Evolutionary conservation across 2,797 vertebrate genomes (phyloP).

Genomic region (Enteromius paludinosus): DNA sequence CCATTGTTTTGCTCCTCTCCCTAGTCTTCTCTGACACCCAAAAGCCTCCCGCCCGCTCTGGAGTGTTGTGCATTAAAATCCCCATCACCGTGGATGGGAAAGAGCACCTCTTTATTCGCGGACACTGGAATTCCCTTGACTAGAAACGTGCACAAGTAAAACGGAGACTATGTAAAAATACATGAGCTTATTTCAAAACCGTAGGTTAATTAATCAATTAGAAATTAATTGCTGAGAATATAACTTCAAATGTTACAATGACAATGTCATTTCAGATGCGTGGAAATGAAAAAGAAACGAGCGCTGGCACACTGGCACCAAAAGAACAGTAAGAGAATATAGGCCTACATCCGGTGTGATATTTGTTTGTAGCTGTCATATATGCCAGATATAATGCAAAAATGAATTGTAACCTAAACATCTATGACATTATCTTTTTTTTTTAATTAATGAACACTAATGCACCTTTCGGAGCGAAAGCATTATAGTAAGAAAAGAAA

Average conservation of each 20-base stretch:
- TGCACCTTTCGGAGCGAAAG: not conserved
- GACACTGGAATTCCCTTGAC: not conserved
- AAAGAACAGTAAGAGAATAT: not conserved
- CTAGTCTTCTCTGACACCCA: not conserved
- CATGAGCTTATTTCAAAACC: not conserved
- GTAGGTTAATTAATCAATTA: not conserved
- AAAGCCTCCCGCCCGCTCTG: not conserved
- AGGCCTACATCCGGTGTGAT: not conserved
- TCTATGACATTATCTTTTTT: not conserved
- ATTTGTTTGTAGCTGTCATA: not conserved
- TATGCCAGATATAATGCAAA: not conserved
- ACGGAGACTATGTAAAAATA: not conserved
- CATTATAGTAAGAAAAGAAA: not conserved
- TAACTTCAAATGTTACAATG: not conserved
- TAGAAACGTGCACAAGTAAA: not conserved
- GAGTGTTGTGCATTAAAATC: no score
- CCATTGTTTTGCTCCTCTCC: not conserved
- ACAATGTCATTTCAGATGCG: not conserved
- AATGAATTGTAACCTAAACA: no score
- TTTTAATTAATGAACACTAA: not conserved
- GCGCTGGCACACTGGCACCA: not conserved
- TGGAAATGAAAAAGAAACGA: not conserved
- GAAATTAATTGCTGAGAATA: not conserved
- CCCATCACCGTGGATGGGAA: not conserved
- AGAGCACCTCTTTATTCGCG: not conserved